Evolutionary conservation across 2,888 invertebrate genomes (phyloP).

Genomic region (Amiota communis): DNA sequence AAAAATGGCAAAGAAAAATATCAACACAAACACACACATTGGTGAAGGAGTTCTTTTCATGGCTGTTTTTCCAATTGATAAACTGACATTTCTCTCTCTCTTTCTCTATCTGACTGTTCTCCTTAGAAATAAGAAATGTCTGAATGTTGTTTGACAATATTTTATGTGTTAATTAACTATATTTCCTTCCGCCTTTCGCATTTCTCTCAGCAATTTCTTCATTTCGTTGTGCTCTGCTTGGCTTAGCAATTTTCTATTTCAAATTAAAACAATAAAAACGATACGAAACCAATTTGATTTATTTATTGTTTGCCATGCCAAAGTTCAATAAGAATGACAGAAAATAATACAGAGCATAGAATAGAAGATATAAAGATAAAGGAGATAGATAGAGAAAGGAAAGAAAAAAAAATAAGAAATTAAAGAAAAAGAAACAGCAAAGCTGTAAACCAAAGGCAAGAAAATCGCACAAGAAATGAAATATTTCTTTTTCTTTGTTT

Average conservation of each 20-base stretch:
- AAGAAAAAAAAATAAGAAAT: slow-evolving; percentile 34
- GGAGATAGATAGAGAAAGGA: slow-evolving; percentile 25
- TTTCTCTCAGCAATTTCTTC: slow-evolving; percentile 4
- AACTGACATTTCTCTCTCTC: background rate
- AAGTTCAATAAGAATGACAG: background rate
- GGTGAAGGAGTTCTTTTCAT: too few species aligned
- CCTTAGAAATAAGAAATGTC: background rate
- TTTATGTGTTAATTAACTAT: slow-evolving; percentile 20
- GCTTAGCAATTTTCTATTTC: slow-evolving; percentile 45
- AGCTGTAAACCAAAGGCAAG: slow-evolving; percentile 5
- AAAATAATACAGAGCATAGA: background rate
- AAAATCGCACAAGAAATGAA: too few species aligned
- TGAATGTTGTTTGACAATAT: slow-evolving; percentile 11
- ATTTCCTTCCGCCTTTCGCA: slow-evolving; percentile 30
- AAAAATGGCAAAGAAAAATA: too few species aligned
- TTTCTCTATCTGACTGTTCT: background rate
- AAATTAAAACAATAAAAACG: slow-evolving; percentile 60
- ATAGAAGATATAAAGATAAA: background rate
- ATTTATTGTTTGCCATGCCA: slow-evolving; percentile 44
- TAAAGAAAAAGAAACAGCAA: slow-evolving; percentile 16
- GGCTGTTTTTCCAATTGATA: too few species aligned
- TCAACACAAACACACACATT: too few species aligned
- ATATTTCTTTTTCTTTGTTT: too few species aligned
- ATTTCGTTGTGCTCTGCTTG: background rate
- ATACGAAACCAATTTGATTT: slow-evolving; percentile 61